phyloP scores from a whole-genome alignment of 2,888 invertebrate species.

The Mimumesa dahlbomi region DNA sequence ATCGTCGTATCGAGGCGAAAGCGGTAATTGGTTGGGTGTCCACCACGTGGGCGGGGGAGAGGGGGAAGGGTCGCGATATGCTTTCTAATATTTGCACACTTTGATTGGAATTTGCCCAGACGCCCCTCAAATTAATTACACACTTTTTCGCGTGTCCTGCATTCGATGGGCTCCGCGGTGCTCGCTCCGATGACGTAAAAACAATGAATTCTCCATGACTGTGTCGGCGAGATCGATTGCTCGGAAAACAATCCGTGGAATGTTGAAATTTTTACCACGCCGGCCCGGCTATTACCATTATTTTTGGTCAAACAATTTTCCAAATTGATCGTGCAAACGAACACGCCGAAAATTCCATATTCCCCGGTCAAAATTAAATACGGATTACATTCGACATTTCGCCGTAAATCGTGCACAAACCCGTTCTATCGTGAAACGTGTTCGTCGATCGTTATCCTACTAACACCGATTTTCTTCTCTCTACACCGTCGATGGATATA shows the following conservation, averaged over 20 bases:
- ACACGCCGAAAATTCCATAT: too few relatives aligned
- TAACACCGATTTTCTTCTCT: too few relatives aligned
- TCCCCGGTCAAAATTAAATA: too few relatives aligned
- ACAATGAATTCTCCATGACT: conserved; percentile 21
- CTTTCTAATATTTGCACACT: conserved; percentile 71
- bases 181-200: conserved; percentile 25
- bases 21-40: conserved; percentile 60
- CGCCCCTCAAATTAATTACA: conserved; percentile 66
- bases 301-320: too few relatives aligned
- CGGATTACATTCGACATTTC: too few relatives aligned
- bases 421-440: too few relatives aligned
- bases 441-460: too few relatives aligned
- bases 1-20: conserved; percentile 52
- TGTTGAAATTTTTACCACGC: background rate
- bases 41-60: too few relatives aligned
- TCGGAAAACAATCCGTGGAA: background rate
- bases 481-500: too few relatives aligned
- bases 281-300: background rate
- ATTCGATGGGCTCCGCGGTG: conserved; percentile 38
- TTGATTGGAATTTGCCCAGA: conserved; percentile 71
- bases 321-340: too few relatives aligned
- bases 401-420: too few relatives aligned
- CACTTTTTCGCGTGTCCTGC: conserved; percentile 59
- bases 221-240: background rate
- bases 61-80: conserved; percentile 54